Conservation (phyloP, 2,113 vertebrate species). For the Ceratotherium simum region DNA sequence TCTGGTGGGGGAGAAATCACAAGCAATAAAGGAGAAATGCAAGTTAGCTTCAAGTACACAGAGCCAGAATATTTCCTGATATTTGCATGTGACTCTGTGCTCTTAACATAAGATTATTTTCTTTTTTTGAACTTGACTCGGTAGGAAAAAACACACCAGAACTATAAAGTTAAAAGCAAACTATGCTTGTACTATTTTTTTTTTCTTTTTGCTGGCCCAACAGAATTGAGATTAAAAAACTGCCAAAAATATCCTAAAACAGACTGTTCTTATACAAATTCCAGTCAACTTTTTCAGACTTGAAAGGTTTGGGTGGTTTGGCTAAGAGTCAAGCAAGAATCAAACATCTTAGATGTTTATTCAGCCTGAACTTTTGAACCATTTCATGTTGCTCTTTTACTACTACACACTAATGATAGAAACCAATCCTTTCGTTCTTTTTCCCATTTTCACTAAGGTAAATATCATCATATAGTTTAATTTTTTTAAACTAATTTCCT, state of each 20-base stretch:
- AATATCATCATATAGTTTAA: neutral
- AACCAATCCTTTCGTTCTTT: neutral
- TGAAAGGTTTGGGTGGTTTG: constrained; percentile 67
- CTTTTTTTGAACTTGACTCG: neutral
- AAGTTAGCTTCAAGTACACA: neutral
- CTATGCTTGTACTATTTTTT: neutral
- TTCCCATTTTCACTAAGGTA: neutral
- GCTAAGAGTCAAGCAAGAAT: constrained; percentile 21
- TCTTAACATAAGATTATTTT: neutral
- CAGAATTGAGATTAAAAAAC: neutral
- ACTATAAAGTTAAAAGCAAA: constrained; percentile 31
- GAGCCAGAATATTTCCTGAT: neutral
- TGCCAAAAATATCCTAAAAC: constrained; percentile 43
- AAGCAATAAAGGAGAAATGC: neutral
- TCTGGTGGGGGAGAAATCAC: neutral
- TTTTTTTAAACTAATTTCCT: constrained; percentile 14
- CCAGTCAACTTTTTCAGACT: neutral
- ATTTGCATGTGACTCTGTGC: neutral
- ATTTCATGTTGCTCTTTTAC: constrained; percentile 34
- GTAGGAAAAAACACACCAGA: neutral
- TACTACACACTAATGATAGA: neutral
- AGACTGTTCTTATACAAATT: constrained; percentile 45
- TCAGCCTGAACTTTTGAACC: constrained; percentile 70
- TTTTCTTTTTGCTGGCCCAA: neutral
- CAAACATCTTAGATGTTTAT: constrained; percentile 54